Percentiles rank a stretch among this genome's conserved stretches.
phyloP scores from a whole-genome alignment of 2,888 invertebrate genomes.

The Troides aeacus region DNA sequence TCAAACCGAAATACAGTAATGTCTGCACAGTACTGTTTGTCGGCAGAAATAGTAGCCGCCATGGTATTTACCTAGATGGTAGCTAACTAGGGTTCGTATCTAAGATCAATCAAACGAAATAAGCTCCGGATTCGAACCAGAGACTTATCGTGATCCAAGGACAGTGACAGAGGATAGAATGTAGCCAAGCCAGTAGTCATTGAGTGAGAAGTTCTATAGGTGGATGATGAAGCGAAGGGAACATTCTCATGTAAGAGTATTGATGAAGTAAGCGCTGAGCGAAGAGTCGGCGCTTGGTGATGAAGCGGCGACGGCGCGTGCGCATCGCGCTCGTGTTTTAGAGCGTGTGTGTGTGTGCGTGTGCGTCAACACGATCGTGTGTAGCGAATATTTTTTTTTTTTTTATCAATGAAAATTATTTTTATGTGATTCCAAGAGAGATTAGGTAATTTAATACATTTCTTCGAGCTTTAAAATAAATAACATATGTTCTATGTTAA shows the following conservation, averaged over 20 bases:
- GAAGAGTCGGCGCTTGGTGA: conserved; percentile 40
- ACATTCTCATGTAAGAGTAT: conserved; percentile 16
- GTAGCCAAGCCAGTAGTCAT: background rate
- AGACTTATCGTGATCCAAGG: too few species aligned
- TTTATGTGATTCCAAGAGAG: too few species aligned
- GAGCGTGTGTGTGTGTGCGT: background rate
- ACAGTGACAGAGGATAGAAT: background rate
- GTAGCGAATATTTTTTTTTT: background rate
- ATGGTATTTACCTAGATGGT: too few species aligned
- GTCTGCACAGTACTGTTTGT: too few species aligned
- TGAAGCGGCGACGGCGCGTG: conserved; percentile 66
- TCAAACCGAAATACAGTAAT: too few species aligned
- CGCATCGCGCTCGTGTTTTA: background rate
- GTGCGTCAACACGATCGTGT: background rate
- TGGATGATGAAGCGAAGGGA: background rate
- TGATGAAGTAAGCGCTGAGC: conserved; percentile 35
- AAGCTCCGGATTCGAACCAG: too few species aligned
- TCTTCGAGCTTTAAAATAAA: too few species aligned
- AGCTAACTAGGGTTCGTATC: too few species aligned
- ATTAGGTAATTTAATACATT: too few species aligned
- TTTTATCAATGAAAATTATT: background rate
- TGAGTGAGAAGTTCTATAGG: background rate
- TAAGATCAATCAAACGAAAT: too few species aligned
- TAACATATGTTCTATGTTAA: too few species aligned
- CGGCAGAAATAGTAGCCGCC: too few species aligned